phyloP scores from a whole-genome alignment of 2,888 invertebrate species.

The Elmis aenea region DNA sequence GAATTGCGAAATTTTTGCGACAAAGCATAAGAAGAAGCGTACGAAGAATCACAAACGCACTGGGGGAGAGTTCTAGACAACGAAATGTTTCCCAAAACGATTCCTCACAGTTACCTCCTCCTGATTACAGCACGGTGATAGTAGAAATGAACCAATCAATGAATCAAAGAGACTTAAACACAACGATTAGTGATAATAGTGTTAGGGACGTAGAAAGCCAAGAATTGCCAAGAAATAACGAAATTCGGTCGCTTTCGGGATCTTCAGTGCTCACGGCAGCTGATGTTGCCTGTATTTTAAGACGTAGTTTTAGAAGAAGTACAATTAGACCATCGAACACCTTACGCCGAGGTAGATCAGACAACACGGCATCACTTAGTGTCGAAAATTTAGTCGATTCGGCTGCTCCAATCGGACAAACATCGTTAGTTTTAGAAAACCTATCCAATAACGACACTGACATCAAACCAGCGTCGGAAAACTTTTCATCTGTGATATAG shows the following conservation, averaged over 20 bases:
- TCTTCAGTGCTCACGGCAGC: conserved; percentile 53
- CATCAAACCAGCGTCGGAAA: conserved; percentile 29
- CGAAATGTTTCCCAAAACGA: conserved; percentile 15
- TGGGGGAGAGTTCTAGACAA: conserved; percentile 45
- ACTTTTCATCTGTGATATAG: conserved; percentile 45
- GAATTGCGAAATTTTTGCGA: conserved; percentile 68
- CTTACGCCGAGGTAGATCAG: conserved; percentile 34
- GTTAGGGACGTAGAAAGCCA: too few species aligned
- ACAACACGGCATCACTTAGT: conserved; percentile 47
- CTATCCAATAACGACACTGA: conserved; percentile 28
- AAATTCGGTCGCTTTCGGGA: too few species aligned
- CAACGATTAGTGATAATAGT: too few species aligned
- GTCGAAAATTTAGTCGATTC: conserved; percentile 58
- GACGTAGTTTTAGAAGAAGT: conserved; percentile 54
- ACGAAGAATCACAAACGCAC: conserved; percentile 57
- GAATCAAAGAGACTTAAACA: conserved; percentile 12
- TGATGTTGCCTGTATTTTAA: conserved; percentile 55
- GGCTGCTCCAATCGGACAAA: conserved; percentile 55
- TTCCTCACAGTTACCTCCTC: conserved; percentile 50
- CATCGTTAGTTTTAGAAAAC: conserved; percentile 41
- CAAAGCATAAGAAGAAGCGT: conserved; percentile 77
- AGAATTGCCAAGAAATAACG: too few species aligned
- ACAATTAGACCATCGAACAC: conserved; percentile 40
- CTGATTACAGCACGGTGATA: conserved; percentile 58
- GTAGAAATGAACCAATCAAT: conserved; percentile 56